Percentiles rank a stretch among this genome's conserved stretches.
Conservation (phyloP, 53 echinoderm and acorn worm species). For the Holothuria scabra region DNA sequence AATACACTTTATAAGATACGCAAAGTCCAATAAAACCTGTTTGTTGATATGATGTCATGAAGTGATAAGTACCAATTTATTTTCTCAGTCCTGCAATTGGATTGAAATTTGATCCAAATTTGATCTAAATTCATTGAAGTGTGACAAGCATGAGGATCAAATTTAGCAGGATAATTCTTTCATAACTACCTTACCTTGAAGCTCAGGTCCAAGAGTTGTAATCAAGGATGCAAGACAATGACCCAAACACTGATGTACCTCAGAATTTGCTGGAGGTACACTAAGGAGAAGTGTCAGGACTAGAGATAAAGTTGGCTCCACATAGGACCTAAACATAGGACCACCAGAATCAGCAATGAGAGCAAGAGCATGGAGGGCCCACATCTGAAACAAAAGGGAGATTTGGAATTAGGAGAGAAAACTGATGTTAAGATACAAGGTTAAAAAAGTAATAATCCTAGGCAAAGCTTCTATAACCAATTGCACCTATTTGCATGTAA, state of each 20-base stretch:
- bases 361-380: slow-evolving; percentile 97
- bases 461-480: not conserved
- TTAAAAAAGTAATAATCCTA: not conserved
- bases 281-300: slow-evolving; percentile 88
- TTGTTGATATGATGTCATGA: too few relatives aligned
- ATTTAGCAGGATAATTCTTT: too few relatives aligned
- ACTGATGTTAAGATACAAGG: not conserved
- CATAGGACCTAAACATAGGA: slow-evolving; percentile 99
- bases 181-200: slow-evolving; percentile 72
- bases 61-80: too few relatives aligned
- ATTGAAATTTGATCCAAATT: too few relatives aligned
- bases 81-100: too few relatives aligned
- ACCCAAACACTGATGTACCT: slow-evolving; percentile 97
- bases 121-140: too few relatives aligned
- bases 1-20: too few relatives aligned
- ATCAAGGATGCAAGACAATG: slow-evolving; percentile 96
- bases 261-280: slow-evolving; percentile 95
- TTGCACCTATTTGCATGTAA: not conserved
- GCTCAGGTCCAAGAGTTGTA: slow-evolving; percentile 96
- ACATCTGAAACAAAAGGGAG: slow-evolving; percentile 71
- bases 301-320: slow-evolving; percentile 93
- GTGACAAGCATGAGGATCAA: too few relatives aligned
- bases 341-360: slow-evolving; percentile 98
- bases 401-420: not conserved
- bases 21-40: too few relatives aligned